These are phyloP conservation scores for Cryptus viduatorius DNA, from an alignment of 2,888 invertebrate genomes.

Conservation along the genomic window DNA sequence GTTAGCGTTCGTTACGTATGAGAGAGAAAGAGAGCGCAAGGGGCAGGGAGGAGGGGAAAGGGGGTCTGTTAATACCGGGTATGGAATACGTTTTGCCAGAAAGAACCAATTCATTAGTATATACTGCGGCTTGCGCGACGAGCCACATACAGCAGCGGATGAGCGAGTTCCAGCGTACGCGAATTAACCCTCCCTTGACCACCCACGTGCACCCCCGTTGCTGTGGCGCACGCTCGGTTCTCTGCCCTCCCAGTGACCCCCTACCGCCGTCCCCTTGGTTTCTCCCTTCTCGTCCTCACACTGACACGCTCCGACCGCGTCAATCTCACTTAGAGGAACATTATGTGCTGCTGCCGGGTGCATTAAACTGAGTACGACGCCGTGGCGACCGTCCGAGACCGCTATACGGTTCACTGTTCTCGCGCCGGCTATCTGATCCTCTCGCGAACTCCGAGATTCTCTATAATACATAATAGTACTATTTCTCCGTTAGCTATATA, in stretches of 20 bases:
- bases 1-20: constrained; percentile 51
- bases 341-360: constrained; percentile 65
- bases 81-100: constrained; percentile 54
- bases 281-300: constrained; percentile 53
- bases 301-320: constrained; percentile 68
- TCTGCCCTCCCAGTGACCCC: background rate
- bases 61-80: constrained; percentile 51
- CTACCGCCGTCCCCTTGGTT: background rate
- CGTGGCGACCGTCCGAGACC: constrained; percentile 1
- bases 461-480: too few relatives aligned
- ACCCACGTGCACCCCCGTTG: constrained; percentile 42
- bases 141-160: constrained; percentile 19
- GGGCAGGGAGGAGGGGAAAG: constrained; percentile 50
- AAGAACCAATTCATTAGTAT: constrained; percentile 73
- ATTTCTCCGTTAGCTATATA: too few relatives aligned
- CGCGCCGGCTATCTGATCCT: constrained; percentile 46
- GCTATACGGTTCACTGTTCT: constrained; percentile 10
- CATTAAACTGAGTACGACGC: constrained; percentile 62
- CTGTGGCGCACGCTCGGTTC: constrained; percentile 32
- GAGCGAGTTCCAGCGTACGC: constrained; percentile 28
- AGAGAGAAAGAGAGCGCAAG: constrained; percentile 29
- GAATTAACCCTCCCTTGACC: constrained; percentile 59
- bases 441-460: constrained; percentile 21
- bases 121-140: constrained; percentile 48
- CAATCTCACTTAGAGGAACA: constrained; percentile 75